A percentile compares a stretch with the other conserved stretches of the same genome.
phyloP scores from a whole-genome alignment of 2,113 vertebrate genomes.

The Girardinichthys multiradiatus region DNA sequence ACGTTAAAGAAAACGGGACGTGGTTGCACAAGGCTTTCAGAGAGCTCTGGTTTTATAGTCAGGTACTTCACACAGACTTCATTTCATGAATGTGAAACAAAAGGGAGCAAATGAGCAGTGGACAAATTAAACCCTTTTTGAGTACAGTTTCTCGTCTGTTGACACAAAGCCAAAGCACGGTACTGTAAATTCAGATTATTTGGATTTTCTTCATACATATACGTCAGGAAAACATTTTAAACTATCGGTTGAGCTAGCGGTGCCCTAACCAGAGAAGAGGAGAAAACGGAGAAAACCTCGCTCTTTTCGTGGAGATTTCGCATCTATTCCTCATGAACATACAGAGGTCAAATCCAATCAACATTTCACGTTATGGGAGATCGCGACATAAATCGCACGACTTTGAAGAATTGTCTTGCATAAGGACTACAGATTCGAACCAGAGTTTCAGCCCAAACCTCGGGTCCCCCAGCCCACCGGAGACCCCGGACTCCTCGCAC shows the following conservation, averaged over 20 bases:
- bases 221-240: not conserved
- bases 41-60: not conserved
- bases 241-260: conserved; percentile 5
- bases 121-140: conserved; percentile 6
- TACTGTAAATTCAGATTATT: not conserved
- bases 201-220: not conserved
- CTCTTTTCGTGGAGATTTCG: conserved; percentile 61
- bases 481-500: conserved; percentile 97
- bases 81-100: conserved; percentile 44
- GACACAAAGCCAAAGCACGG: not conserved
- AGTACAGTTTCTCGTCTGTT: conserved; percentile 21
- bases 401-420: conserved; percentile 93
- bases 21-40: conserved; percentile 18
- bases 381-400: conserved; percentile 98
- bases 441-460: conserved; percentile 99
- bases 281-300: conserved; percentile 37
- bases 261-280: conserved; percentile 16
- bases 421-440: conserved; percentile 91
- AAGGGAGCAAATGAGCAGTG: conserved; percentile 34
- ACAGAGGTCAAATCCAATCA: conserved; percentile 99
- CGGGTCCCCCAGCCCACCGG: conserved; percentile 97
- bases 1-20: conserved; percentile 33
- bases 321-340: conserved; percentile 97
- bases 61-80: conserved; percentile 8
- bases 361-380: conserved; percentile 98